Conservation (phyloP, 2,797 vertebrate species). For the Rhinatrema bivittatum region DNA sequence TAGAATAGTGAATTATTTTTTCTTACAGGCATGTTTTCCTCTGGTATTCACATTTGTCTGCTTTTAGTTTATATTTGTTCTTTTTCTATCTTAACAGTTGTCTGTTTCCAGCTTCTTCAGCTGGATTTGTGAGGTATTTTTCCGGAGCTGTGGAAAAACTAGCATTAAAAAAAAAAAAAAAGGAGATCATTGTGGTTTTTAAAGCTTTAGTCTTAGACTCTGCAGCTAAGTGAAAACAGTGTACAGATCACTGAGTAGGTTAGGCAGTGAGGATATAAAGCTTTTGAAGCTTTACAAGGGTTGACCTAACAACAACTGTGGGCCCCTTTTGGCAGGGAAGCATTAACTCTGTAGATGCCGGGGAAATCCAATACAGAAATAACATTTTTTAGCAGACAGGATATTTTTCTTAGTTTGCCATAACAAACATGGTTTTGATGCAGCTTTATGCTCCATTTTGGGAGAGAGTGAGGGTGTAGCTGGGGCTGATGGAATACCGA, state of each 20-base stretch:
- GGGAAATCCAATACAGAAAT: slow-evolving; percentile 25
- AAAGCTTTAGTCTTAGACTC: slow-evolving; percentile 45
- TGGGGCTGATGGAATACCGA: too few relatives aligned
- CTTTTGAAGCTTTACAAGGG: slow-evolving; percentile 87
- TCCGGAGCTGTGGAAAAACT: slow-evolving; percentile 42
- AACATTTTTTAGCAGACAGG: slow-evolving; percentile 1
- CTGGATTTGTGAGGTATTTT: slow-evolving; percentile 34
- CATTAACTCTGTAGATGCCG: slow-evolving; percentile 55
- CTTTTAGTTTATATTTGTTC: slow-evolving; percentile 7
- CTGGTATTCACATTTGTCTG: too few relatives aligned
- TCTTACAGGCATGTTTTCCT: too few relatives aligned
- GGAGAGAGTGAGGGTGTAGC: too few relatives aligned
- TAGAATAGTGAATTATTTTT: too few relatives aligned
- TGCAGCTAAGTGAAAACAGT: slow-evolving; percentile 59
- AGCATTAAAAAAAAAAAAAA: slow-evolving; percentile 27
- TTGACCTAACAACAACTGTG: slow-evolving; percentile 74
- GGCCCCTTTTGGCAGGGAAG: slow-evolving; percentile 59
- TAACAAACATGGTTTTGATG: not conserved
- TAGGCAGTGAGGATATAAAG: slow-evolving; percentile 58
- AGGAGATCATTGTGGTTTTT: slow-evolving; percentile 47
- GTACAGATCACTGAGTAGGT: slow-evolving; percentile 58
- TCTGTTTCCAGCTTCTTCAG: slow-evolving; percentile 24
- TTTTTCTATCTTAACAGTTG: slow-evolving; percentile 16
- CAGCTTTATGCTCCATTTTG: slow-evolving; percentile 12
- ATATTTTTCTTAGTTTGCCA: not conserved